Evolutionary conservation across 2,888 invertebrate species (phyloP), one percentile per base, ranked within the genome.

Genomic region (Apotomis capreana): DNA sequence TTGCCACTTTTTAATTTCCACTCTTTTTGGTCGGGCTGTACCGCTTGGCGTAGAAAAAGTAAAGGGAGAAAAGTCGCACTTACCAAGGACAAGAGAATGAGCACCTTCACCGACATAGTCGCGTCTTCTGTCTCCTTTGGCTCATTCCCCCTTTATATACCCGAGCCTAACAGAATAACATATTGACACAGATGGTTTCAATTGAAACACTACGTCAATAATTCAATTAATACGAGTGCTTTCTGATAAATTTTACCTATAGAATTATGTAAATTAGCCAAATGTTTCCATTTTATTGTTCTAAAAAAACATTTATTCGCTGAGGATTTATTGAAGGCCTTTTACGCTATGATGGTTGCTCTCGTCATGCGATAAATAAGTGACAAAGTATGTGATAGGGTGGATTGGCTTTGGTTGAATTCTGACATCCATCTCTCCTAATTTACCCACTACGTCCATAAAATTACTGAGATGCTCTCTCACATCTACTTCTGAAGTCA

Each of bases 391-490:
- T 26, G 2, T 26, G 26, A 26, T 26, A 26, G 26, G 26, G 2
- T 26, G 26, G 26, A 26, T 26, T 26, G 26, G 26, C 26, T 86
- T 84, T 9, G 76, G 70, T 64, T 83, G 79, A n/a, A 86, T 78
- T 9, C 76, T 68, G 4, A 84, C 74, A 4, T 78, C 80, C 76
- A 84, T 84, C 12, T 85, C 83, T 46, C 75, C 77, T 9, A 87
- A 67, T 73, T 84, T 86, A 58, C 82, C 81, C 9, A 87, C 82
- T 3, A 80, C 75, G 26, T 85, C 84, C 68, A 87, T 84, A 70
- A 87, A 85, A 13, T 77, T 78, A 49, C 77, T 77, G 4, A 87
- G 61, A 74, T 87, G 86, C 10, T 82, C 80, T 13, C 82, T 76
- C 3, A 87, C 78, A 68, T 86, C 83, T 0, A 76, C 79, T 15